Evolutionary conservation across 35 echinoderm and acorn worm species (phyloP).

Genomic region (Acanthaster planci): DNA sequence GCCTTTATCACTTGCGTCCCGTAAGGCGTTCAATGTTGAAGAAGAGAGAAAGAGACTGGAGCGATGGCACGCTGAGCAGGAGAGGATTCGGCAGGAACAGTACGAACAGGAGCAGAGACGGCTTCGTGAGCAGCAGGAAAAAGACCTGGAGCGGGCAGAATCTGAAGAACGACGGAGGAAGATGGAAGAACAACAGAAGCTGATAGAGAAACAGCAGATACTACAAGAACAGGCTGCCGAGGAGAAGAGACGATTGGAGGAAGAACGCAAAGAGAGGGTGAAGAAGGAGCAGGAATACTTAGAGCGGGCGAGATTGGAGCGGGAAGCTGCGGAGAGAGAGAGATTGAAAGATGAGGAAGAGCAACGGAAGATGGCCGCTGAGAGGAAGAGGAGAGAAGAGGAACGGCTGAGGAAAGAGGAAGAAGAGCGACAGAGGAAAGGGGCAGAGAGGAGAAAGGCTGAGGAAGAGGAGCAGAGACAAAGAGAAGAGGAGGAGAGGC

Average conservation of each 20-base stretch:
- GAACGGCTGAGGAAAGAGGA: constrained; percentile 37
- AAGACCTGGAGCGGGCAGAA: constrained; percentile 55
- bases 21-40: constrained; percentile 75
- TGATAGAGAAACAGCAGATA: constrained; percentile 49
- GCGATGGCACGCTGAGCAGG: constrained; percentile 91
- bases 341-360: constrained; percentile 48
- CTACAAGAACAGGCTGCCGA: constrained; percentile 59
- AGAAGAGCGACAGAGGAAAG: constrained; percentile 37
- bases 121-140: constrained; percentile 65
- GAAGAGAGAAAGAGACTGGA: constrained; percentile 88
- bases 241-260: constrained; percentile 61
- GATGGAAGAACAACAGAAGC: constrained; percentile 30
- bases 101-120: constrained; percentile 81
- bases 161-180: constrained; percentile 62
- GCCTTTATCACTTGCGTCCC: constrained; percentile 13
- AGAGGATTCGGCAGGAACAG: constrained; percentile 63
- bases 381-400: constrained; percentile 39
- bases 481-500: constrained; percentile 40
- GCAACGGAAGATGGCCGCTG: constrained; percentile 13
- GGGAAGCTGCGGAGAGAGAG: constrained; percentile 54
- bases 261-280: constrained; percentile 57
- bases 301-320: constrained; percentile 53
- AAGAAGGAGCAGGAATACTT: constrained; percentile 44
- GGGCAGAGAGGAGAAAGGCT: constrained; percentile 37
- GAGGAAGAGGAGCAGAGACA: constrained; percentile 43